Evolutionary conservation across 2,888 invertebrate species (phyloP).

Genomic region (Tetragonisca angustula): DNA sequence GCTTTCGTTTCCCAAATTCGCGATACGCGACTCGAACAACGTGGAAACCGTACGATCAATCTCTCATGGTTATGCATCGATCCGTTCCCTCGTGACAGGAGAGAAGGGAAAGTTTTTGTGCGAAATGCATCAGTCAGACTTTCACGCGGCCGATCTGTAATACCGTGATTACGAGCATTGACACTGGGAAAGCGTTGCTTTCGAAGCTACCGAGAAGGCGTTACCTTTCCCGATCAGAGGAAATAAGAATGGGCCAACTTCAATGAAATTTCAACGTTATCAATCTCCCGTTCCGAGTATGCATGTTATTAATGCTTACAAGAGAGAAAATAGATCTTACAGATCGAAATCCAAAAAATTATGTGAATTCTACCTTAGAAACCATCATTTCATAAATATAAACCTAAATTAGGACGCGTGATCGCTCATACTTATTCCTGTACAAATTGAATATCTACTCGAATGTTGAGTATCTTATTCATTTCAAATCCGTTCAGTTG

Average conservation of each 20-base stretch:
- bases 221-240: background rate
- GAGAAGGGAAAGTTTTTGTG: constrained; percentile 47
- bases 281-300: no score
- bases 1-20: constrained; percentile 8
- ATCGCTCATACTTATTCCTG: no score
- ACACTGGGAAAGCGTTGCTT: background rate
- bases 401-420: no score
- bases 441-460: no score
- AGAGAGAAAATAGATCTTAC: no score
- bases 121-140: constrained; percentile 21
- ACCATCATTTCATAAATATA: no score
- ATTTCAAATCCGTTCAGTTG: no score
- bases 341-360: no score
- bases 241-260: background rate
- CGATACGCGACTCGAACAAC: background rate
- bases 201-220: background rate
- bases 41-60: constrained; percentile 34
- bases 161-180: constrained; percentile 9
- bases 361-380: no score
- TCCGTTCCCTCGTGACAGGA: constrained; percentile 38
- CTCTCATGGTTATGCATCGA: constrained; percentile 23
- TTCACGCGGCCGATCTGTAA: background rate
- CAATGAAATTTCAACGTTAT: no score
- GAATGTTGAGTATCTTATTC: no score
- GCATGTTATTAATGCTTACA: no score